Conservation (phyloP, 2,888 invertebrate genomes). For the Scaptodrosophila latifasciaeformis region DNA sequence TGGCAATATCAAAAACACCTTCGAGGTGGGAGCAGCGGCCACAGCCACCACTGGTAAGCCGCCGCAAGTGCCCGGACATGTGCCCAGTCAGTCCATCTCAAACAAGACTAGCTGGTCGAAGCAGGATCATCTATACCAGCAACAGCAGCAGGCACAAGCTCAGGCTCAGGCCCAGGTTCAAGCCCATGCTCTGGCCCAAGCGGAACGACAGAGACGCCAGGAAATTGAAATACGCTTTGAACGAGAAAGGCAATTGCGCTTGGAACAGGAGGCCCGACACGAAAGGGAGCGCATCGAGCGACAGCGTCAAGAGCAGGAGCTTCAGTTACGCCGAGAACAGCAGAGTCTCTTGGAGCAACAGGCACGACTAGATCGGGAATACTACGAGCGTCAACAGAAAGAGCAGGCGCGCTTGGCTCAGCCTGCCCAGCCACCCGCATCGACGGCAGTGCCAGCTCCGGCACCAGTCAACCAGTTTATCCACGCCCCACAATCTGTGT, state of each 20-base stretch:
- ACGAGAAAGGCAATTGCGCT: constrained; percentile 50
- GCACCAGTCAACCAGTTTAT: constrained; percentile 81
- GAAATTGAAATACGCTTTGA: constrained; percentile 70
- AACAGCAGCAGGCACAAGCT: constrained; percentile 24
- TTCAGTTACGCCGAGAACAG: neutral
- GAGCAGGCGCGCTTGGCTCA: constrained; percentile 46
- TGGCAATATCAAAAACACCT: constrained; percentile 87
- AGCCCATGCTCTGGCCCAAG: constrained; percentile 40
- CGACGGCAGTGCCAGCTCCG: constrained; percentile 41
- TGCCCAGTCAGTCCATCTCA: constrained; percentile 76
- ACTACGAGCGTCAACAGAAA: constrained; percentile 51
- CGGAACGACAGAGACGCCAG: constrained; percentile 66
- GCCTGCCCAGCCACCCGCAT: constrained; percentile 42
- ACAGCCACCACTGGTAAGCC: constrained; percentile 73
- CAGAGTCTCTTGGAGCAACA: constrained; percentile 33
- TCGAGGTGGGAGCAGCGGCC: constrained; percentile 77
- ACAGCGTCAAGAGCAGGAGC: constrained; percentile 32
- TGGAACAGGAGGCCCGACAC: constrained; percentile 53
- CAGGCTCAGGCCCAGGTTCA: constrained; percentile 22
- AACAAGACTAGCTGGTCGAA: constrained; percentile 21
- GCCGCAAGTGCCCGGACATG: constrained; percentile 73
- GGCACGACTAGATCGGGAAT: constrained; percentile 74
- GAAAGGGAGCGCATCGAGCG: constrained; percentile 48
- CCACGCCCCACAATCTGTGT: constrained; percentile 86
- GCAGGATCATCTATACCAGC: constrained; percentile 27